phyloP scores from a whole-genome alignment of 1,140 invertebrate species.

The Drosophila albomicans region DNA sequence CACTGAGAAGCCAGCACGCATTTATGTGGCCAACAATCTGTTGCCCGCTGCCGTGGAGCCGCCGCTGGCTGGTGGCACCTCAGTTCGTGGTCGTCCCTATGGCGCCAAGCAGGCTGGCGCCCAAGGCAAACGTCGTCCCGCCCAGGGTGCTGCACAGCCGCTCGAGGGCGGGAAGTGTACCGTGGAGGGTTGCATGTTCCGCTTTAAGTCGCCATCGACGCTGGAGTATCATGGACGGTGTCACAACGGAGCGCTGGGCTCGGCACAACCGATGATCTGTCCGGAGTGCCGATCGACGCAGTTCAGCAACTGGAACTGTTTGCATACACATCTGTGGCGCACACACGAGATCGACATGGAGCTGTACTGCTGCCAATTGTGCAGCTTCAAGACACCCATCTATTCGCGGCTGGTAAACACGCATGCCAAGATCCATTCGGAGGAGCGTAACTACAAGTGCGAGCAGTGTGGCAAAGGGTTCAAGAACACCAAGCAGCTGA shows the following conservation, averaged over 20 bases:
- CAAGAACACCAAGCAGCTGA: slow-evolving; percentile 91
- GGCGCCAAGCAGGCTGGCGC: slow-evolving; percentile 71
- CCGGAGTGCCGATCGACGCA: slow-evolving; percentile 87
- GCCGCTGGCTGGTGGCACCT: slow-evolving; percentile 60
- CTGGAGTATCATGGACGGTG: slow-evolving; percentile 87
- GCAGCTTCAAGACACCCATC: slow-evolving; percentile 88
- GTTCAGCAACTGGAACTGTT: slow-evolving; percentile 86
- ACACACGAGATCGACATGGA: slow-evolving; percentile 91
- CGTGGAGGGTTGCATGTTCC: slow-evolving; percentile 78
- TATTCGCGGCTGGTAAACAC: slow-evolving; percentile 88
- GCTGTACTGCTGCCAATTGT: slow-evolving; percentile 89
- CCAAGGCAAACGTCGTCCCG: slow-evolving; percentile 43
- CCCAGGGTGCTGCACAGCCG: slow-evolving; percentile 26
- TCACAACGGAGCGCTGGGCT: slow-evolving; percentile 86
- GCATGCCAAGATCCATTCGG: slow-evolving; percentile 89
- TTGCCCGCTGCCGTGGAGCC: slow-evolving; percentile 61
- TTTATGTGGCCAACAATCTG: slow-evolving; percentile 83
- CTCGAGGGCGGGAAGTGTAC: slow-evolving; percentile 68
- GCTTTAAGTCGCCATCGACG: slow-evolving; percentile 84
- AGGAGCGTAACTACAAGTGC: slow-evolving; percentile 88
- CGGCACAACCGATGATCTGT: slow-evolving; percentile 86
- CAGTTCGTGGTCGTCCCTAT: slow-evolving; percentile 75
- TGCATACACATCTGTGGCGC: slow-evolving; percentile 92
- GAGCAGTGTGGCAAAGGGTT: slow-evolving; percentile 90
- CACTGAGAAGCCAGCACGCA: slow-evolving; percentile 71